These are phyloP conservation scores for Brachymystax lenok DNA, from an alignment of 2,797 vertebrate genomes.

Conservation along the genomic window DNA sequence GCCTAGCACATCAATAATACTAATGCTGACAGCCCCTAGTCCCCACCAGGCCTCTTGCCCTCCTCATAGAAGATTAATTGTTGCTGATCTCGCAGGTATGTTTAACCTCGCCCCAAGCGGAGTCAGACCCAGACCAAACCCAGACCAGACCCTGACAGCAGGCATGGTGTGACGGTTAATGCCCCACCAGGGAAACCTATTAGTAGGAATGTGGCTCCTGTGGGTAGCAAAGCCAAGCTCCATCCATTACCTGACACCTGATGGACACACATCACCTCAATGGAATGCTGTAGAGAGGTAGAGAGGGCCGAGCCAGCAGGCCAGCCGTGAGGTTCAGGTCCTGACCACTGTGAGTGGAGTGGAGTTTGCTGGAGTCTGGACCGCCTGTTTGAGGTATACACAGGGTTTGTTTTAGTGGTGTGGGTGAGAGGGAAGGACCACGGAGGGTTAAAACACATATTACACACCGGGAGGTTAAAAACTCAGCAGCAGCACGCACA, in stretches of 20 bases:
- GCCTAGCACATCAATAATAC: not conserved
- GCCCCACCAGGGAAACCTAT: not conserved
- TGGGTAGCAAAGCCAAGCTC: not conserved
- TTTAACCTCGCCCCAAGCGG: not conserved
- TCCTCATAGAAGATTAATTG: not conserved
- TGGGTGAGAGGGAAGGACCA: not conserved
- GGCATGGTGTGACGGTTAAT: not conserved
- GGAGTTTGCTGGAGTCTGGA: not conserved
- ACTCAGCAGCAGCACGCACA: not conserved
- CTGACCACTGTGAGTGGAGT: not conserved
- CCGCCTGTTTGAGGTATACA: not conserved
- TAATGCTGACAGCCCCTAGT: not conserved
- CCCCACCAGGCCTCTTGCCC: not conserved
- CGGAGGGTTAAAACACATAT: not conserved
- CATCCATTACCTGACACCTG: constrained; percentile 1
- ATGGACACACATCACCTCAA: not conserved
- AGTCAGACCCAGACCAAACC: not conserved
- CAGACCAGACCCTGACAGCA: not conserved
- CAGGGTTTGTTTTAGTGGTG: constrained; percentile 3
- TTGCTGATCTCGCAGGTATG: constrained; percentile 3
- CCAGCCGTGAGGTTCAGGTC: not conserved
- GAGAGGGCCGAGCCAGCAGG: not conserved
- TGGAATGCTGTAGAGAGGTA: not conserved
- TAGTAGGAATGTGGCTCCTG: not conserved
- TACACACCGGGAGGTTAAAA: not conserved